Conservation (phyloP, 2,888 invertebrate species). For the Himalopsyche japonica region DNA sequence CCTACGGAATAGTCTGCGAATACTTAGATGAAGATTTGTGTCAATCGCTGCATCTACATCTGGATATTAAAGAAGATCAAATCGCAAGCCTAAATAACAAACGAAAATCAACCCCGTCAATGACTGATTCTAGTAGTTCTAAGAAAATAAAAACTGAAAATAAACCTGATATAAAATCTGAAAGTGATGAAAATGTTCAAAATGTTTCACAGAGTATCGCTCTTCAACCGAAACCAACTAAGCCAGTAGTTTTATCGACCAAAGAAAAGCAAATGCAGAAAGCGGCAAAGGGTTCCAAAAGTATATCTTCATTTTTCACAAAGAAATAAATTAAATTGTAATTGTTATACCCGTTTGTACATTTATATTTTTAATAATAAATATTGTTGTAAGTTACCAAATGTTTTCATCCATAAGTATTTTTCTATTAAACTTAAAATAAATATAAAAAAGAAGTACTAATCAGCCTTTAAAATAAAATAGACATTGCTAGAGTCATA, state of each 20-base stretch:
- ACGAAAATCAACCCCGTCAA: not conserved
- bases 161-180: conserved; percentile 46
- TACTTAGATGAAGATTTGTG: conserved; percentile 73
- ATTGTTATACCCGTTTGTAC: too few species aligned
- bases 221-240: conserved; percentile 52
- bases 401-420: too few species aligned
- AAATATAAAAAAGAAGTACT: too few species aligned
- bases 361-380: too few species aligned
- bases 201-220: conserved; percentile 45
- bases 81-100: conserved; percentile 45
- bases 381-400: too few species aligned
- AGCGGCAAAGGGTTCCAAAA: conserved; percentile 79
- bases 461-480: too few species aligned
- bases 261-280: conserved; percentile 78
- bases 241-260: conserved; percentile 61
- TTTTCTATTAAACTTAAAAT: too few species aligned
- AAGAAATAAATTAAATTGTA: conserved; percentile 55
- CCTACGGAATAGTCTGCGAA: conserved; percentile 78
- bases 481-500: too few species aligned
- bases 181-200: conserved; percentile 37
- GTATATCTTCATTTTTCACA: conserved; percentile 78
- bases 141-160: conserved; percentile 52
- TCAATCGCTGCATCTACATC: conserved; percentile 64
- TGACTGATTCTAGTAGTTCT: conserved; percentile 42
- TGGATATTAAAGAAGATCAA: conserved; percentile 67